Conservation (phyloP, 2,113 vertebrate genomes). For the Podarcis cretensis region DNA sequence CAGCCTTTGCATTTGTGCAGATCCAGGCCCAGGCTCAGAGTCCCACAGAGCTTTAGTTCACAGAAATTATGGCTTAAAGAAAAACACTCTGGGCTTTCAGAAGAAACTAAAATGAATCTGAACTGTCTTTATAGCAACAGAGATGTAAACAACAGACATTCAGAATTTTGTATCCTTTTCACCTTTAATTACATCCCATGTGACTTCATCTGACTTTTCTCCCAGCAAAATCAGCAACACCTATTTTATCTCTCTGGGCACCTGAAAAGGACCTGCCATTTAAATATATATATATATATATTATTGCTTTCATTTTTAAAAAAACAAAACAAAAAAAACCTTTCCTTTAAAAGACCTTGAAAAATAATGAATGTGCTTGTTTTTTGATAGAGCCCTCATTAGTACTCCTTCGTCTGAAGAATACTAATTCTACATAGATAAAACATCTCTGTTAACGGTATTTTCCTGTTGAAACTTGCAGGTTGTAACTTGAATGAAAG, state of each 20-base stretch:
- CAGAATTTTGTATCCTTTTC: conserved; percentile 16
- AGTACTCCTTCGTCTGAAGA: conserved; percentile 54
- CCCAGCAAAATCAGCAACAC: conserved; percentile 39
- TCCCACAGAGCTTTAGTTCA: background rate
- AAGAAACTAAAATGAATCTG: conserved; percentile 35
- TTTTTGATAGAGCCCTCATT: conserved; percentile 55
- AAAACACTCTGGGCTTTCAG: conserved; percentile 17
- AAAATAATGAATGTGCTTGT: conserved; percentile 54
- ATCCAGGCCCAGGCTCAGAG: background rate
- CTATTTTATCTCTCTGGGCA: conserved; percentile 47
- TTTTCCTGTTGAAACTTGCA: conserved; percentile 54
- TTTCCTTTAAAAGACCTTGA: conserved; percentile 59
- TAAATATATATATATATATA: conserved; percentile 36
- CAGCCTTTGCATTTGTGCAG: too few species aligned
- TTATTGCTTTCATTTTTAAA: conserved; percentile 46
- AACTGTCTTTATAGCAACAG: conserved; percentile 29
- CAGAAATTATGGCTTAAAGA: background rate
- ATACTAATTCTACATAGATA: conserved; percentile 51
- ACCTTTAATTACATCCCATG: conserved; percentile 37
- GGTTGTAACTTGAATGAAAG: conserved; percentile 44
- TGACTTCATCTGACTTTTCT: conserved; percentile 56
- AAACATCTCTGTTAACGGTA: conserved; percentile 37
- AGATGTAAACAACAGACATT: conserved; percentile 4
- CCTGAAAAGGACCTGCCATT: conserved; percentile 42
- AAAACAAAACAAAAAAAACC: conserved; percentile 29